A percentile compares a stretch with the other conserved stretches of the same genome.
Conservation (phyloP, 2,888 invertebrate genomes). For the Agonum fuliginosum region DNA sequence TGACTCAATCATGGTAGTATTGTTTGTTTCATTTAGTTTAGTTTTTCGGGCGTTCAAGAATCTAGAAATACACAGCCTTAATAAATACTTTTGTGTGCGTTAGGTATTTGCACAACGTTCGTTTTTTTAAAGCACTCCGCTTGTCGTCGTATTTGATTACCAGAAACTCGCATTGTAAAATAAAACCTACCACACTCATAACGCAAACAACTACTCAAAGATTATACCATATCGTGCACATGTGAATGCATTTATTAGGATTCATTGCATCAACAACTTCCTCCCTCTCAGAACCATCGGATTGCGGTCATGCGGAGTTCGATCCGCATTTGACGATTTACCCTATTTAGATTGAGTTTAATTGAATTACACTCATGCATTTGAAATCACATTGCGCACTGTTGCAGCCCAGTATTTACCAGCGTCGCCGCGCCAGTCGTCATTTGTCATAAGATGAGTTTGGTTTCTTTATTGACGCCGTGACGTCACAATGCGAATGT, state of each 20-base stretch:
- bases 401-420: too few species aligned
- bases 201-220: too few species aligned
- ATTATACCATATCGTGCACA: too few species aligned
- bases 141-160: too few species aligned
- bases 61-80: too few species aligned
- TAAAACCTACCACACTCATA: not conserved
- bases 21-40: too few species aligned
- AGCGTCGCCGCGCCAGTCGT: not conserved
- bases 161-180: too few species aligned
- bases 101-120: too few species aligned
- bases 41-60: too few species aligned
- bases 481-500: not conserved
- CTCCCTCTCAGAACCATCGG: slow-evolving; percentile 9
- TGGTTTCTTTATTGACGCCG: not conserved
- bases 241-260: slow-evolving; percentile 40
- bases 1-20: too few species aligned
- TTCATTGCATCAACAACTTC: slow-evolving; percentile 20
- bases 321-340: slow-evolving; percentile 35
- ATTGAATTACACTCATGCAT: slow-evolving; percentile 37
- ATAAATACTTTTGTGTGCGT: too few species aligned
- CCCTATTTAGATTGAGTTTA: slow-evolving; percentile 31
- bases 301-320: slow-evolving; percentile 33
- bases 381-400: slow-evolving; percentile 10
- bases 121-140: too few species aligned
- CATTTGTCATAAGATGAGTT: not conserved